phyloP scores from a whole-genome alignment of 2,113 vertebrate genomes.

The Setophaga coronata region DNA sequence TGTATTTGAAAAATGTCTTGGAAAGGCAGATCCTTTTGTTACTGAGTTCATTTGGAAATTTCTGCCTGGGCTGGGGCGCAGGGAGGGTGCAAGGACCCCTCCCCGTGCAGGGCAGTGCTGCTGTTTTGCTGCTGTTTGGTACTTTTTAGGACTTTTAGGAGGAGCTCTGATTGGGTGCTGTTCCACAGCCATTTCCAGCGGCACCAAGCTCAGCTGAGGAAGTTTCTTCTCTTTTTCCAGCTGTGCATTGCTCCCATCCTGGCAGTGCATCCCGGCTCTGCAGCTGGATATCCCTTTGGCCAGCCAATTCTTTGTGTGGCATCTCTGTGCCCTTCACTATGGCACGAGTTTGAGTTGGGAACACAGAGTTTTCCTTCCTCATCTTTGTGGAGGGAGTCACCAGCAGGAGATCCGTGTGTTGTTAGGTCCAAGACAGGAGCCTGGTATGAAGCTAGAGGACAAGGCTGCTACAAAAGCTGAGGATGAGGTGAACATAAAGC shows the following conservation, averaged over 20 bases:
- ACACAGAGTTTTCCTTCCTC: background rate
- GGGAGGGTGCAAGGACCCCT: background rate
- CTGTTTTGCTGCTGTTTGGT: background rate
- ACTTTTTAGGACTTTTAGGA: background rate
- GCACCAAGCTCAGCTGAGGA: background rate
- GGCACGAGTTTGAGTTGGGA: background rate
- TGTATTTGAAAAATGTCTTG: background rate
- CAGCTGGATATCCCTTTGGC: background rate
- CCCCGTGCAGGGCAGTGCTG: fast-evolving
- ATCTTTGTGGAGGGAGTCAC: background rate
- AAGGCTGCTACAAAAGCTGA: background rate
- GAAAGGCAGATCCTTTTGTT: background rate
- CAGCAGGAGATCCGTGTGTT: background rate
- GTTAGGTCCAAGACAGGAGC: background rate
- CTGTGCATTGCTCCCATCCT: fast-evolving
- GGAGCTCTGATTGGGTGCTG: fast-evolving
- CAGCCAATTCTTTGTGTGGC: background rate
- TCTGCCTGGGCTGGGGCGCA: background rate
- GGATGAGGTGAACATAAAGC: background rate
- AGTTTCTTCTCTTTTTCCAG: background rate
- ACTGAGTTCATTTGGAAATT: background rate
- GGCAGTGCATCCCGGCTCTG: background rate
- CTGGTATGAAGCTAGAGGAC: background rate
- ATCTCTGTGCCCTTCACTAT: fast-evolving
- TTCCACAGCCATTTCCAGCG: background rate